Percentiles rank a stretch among this genome's conserved stretches.
Conservation (phyloP, 2,888 invertebrate genomes). For the Ennomos erosarius region DNA sequence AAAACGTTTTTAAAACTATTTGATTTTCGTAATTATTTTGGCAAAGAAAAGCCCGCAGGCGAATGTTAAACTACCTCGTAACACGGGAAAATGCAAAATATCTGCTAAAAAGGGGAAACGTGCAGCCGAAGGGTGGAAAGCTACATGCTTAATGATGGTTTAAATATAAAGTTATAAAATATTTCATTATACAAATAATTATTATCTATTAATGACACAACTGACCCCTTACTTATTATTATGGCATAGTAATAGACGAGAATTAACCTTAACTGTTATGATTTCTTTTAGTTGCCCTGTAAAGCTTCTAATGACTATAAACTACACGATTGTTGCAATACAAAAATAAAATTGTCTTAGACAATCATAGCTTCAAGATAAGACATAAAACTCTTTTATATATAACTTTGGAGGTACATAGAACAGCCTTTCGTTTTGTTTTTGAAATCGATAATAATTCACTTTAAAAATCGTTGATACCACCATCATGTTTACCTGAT, state of each 20-base stretch:
- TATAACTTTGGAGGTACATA: slow-evolving; percentile 85
- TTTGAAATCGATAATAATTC: slow-evolving; percentile 57
- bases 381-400: slow-evolving; percentile 68
- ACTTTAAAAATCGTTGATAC: slow-evolving; percentile 89
- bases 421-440: slow-evolving; percentile 82
- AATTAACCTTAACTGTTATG: slow-evolving; percentile 45
- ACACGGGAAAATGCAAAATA: no score
- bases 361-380: slow-evolving; percentile 73
- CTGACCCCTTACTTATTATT: slow-evolving; percentile 45
- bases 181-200: slow-evolving; percentile 9
- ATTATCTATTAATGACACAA: slow-evolving; percentile 39
- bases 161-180: background rate
- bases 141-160: no score
- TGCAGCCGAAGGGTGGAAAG: no score
- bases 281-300: slow-evolving; percentile 69
- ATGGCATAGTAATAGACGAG: slow-evolving; percentile 56
- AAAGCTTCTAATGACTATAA: slow-evolving; percentile 74
- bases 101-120: no score
- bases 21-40: no score
- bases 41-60: no score
- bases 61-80: no score
- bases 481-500: slow-evolving; percentile 91
- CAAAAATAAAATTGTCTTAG: slow-evolving; percentile 80
- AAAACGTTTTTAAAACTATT: no score
- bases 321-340: slow-evolving; percentile 63